Percentiles rank a stretch among this genome's conserved stretches.
Conservation (phyloP, 2,113 vertebrate genomes). For the Trematocara macrostoma region DNA sequence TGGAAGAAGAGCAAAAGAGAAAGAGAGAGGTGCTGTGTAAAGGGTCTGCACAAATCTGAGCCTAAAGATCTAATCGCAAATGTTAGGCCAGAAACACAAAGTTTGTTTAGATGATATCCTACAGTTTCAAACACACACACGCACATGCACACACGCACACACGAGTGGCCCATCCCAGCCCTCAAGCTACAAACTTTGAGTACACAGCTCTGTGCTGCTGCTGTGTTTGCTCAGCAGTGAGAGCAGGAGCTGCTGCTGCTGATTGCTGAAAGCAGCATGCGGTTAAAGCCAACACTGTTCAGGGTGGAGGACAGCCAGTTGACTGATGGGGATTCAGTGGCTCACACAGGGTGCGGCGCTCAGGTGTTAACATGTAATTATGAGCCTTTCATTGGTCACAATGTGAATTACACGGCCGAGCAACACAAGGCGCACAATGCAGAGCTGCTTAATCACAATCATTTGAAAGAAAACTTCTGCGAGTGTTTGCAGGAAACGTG, state of each 20-base stretch:
- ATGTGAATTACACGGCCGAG: slow-evolving; percentile 57
- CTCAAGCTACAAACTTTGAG: slow-evolving; percentile 69
- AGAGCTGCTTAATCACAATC: slow-evolving; percentile 42
- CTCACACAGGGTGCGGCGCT: slow-evolving; percentile 67
- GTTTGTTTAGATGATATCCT: slow-evolving; percentile 55
- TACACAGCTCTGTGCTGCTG: slow-evolving; percentile 51
- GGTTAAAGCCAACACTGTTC: slow-evolving; percentile 45
- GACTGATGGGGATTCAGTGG: slow-evolving; percentile 70
- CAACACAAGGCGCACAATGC: slow-evolving; percentile 24
- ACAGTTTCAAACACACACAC: background rate
- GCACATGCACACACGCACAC: background rate
- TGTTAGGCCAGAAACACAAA: slow-evolving; percentile 45
- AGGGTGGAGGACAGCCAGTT: slow-evolving; percentile 58
- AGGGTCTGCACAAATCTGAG: slow-evolving; percentile 19
- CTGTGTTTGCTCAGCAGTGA: slow-evolving; percentile 67
- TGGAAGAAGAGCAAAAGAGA: slow-evolving; percentile 43
- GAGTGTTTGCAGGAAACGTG: slow-evolving; percentile 29
- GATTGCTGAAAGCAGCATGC: slow-evolving; percentile 33
- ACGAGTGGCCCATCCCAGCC: slow-evolving; percentile 62
- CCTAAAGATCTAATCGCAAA: slow-evolving; percentile 38
- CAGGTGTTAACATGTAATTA: slow-evolving; percentile 74
- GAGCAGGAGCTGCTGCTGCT: slow-evolving; percentile 36
- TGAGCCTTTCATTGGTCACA: slow-evolving; percentile 71
- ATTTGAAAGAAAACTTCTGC: slow-evolving; percentile 28
- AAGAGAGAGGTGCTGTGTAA: slow-evolving; percentile 38